Percentiles rank a stretch among this genome's conserved stretches.
Conservation (phyloP, 2,888 invertebrate genomes). For the Drosophila nigritarsus region DNA sequence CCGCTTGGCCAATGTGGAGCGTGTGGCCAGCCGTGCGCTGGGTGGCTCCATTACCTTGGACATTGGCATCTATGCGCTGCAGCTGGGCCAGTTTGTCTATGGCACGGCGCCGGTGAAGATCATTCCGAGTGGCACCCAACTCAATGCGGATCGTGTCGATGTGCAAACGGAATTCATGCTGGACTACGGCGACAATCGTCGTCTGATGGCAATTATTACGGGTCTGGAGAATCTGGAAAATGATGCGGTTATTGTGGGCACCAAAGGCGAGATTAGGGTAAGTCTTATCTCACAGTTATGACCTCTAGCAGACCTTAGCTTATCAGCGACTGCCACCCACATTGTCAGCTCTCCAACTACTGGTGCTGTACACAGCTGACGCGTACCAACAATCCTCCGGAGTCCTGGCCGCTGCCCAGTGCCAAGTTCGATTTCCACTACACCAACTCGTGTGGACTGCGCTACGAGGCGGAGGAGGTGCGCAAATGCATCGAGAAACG, state of each 20-base stretch:
- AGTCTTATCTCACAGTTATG: slow-evolving; percentile 26
- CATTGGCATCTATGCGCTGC: slow-evolving; percentile 91
- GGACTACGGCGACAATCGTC: slow-evolving; percentile 80
- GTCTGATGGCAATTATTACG: slow-evolving; percentile 76
- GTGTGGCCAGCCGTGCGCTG: slow-evolving; percentile 86
- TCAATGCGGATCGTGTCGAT: slow-evolving; percentile 90
- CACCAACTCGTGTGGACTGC: slow-evolving; percentile 89
- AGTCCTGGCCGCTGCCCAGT: slow-evolving; percentile 87
- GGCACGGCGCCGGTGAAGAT: slow-evolving; percentile 89
- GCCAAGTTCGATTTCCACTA: slow-evolving; percentile 87
- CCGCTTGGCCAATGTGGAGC: slow-evolving; percentile 55
- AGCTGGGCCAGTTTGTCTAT: slow-evolving; percentile 90
- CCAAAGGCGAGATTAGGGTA: slow-evolving; percentile 84
- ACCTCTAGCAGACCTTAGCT: neutral
- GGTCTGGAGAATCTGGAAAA: slow-evolving; percentile 72
- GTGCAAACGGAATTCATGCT: slow-evolving; percentile 79
- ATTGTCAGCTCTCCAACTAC: slow-evolving; percentile 85
- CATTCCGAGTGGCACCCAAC: slow-evolving; percentile 87
- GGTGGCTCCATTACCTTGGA: slow-evolving; percentile 93
- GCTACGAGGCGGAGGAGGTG: slow-evolving; percentile 91
- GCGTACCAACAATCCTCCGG: slow-evolving; percentile 87
- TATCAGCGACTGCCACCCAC: neutral
- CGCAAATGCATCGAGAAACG: slow-evolving; percentile 89
- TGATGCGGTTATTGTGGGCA: slow-evolving; percentile 82
- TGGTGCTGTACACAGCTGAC: slow-evolving; percentile 85